These are phyloP conservation scores for Galaxias olidus DNA, from an alignment of 2,797 vertebrate species.

Conservation along the genomic window DNA sequence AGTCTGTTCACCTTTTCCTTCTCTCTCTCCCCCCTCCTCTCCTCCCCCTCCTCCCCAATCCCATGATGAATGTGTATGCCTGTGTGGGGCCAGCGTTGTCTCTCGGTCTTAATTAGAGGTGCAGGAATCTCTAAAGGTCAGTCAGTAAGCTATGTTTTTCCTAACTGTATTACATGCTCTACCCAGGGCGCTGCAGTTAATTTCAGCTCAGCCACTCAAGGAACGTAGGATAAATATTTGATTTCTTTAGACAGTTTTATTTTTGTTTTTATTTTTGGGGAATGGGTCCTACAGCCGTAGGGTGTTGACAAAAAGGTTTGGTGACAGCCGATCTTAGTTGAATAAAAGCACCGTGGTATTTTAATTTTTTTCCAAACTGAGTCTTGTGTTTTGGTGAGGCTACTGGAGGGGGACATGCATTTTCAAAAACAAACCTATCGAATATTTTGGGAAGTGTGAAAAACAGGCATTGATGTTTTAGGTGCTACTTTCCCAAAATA, in stretches of 20 bases:
- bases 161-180: slow-evolving; percentile 54
- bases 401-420: slow-evolving; percentile 58
- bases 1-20: background rate
- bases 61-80: slow-evolving; percentile 46
- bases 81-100: slow-evolving; percentile 41
- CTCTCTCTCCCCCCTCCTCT: slow-evolving; percentile 11
- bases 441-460: slow-evolving; percentile 74
- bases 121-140: slow-evolving; percentile 51
- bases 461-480: slow-evolving; percentile 78
- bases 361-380: slow-evolving; percentile 67
- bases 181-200: slow-evolving; percentile 34
- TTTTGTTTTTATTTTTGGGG: slow-evolving; percentile 32
- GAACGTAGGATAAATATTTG: slow-evolving; percentile 49
- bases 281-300: slow-evolving; percentile 31
- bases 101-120: slow-evolving; percentile 52
- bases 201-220: slow-evolving; percentile 27
- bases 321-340: slow-evolving; percentile 48
- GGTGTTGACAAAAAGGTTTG: slow-evolving; percentile 27
- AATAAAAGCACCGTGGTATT: slow-evolving; percentile 50
- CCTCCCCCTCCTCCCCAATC: background rate
- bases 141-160: slow-evolving; percentile 59
- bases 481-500: slow-evolving; percentile 83
- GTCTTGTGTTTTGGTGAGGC: slow-evolving; percentile 66
- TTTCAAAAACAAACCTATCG: slow-evolving; percentile 61
- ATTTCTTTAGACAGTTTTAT: slow-evolving; percentile 17